Evolutionary conservation across 2,797 vertebrate species (phyloP), one percentile per base, ranked within the genome.

Genomic region (Coregonus sp.): DNA sequence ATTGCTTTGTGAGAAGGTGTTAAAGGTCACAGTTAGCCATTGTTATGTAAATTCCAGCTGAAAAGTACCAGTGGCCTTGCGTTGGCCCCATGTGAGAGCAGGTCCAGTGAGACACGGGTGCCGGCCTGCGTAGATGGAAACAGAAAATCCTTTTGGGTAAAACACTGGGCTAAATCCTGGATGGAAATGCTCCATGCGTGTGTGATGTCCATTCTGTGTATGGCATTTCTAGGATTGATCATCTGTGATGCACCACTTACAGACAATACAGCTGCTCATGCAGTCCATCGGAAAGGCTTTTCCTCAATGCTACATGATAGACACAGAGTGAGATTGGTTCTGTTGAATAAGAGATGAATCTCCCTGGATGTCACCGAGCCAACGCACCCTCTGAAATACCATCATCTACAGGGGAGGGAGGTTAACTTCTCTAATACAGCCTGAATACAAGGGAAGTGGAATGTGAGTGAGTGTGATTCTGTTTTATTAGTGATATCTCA

Each of bases 321-420:
- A 93, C 89, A 91, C 81, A 85, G 83, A 87, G 78, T 81, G 86
- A 92, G 92, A 93, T 92, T 92, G 92, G 89, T 91, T 93, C 83
- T 90, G 91, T 87, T 91, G 89, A 93, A 93, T 92, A 92, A 93
- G 90, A 90, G 86, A 93, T 92, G 87, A 91, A 91, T 92, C 89
- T 92, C 84, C 82, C 86, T 75, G 77, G 82, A 80, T 92, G 90
- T 91, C 89, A 88, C 89, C 75, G 68, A 79, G 81, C 81, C 2
- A 82, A 85, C 86, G 80, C 78, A 80, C 90, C 89, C 92, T 89
- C 85, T 90, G 88, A 92, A 93, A 93, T 90, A 92, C 92, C 89
- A 92, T 92, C 92, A 93, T 93, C 93, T 92, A 84, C 88, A 90
- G 85, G 86, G 9, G 40, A 47, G 40, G 40, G 40, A 47, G 9